Evolutionary conservation across 2,888 invertebrate species (phyloP).

Genomic region (Troilus luridus): DNA sequence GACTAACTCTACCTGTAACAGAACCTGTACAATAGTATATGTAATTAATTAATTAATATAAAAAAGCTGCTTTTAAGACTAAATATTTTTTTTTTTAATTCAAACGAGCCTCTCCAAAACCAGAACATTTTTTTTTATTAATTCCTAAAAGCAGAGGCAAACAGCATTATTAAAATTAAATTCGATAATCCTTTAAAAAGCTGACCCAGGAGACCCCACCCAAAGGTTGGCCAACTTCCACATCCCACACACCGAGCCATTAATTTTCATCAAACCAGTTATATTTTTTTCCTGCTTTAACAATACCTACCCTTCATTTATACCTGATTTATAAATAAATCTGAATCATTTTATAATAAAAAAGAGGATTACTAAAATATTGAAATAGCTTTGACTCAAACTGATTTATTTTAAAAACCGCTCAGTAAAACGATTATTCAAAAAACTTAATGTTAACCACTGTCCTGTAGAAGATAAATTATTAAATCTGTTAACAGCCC

Average conservation of each 20-base stretch:
- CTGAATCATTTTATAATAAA: background rate
- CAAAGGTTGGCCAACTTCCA: conserved; percentile 9
- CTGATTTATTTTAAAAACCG: background rate
- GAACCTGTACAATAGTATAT: too few relatives aligned
- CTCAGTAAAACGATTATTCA: background rate
- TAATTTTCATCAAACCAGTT: background rate
- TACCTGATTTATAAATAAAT: background rate
- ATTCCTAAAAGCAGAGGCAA: background rate
- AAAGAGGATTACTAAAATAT: background rate
- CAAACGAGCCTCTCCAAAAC: background rate
- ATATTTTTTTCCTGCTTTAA: background rate
- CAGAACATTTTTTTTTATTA: background rate
- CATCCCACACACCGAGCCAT: background rate
- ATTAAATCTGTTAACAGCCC: too few relatives aligned
- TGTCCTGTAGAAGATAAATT: too few relatives aligned
- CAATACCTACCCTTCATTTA: background rate
- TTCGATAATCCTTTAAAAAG: conserved; percentile 8
- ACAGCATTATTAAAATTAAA: background rate
- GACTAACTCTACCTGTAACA: too few relatives aligned
- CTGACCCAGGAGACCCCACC: background rate
- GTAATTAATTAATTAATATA: too few relatives aligned
- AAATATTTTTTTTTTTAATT: background rate
- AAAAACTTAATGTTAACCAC: too few relatives aligned
- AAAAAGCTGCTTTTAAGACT: too few relatives aligned
- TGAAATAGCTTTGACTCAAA: background rate